A percentile compares a stretch with the other conserved stretches of the same genome.
Evolutionary conservation across 2,797 vertebrate species (phyloP).

Genomic region (Bucorvus abyssinicus): DNA sequence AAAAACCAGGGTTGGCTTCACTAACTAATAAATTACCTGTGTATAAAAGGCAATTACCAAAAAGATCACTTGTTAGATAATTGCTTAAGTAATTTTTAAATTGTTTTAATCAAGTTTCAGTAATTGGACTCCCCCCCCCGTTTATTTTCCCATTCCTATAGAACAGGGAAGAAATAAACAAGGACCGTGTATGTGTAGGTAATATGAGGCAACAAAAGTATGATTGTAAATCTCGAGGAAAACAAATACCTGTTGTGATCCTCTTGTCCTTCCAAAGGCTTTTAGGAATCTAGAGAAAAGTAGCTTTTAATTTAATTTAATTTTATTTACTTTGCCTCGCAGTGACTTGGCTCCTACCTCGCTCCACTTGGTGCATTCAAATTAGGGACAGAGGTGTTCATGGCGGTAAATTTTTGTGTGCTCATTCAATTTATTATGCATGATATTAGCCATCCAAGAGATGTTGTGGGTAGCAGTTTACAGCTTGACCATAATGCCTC

Average conservation of each 20-base stretch:
- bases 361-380: not conserved
- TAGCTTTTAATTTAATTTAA: not conserved
- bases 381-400: not conserved
- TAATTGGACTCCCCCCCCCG: not conserved
- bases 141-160: constrained; percentile 12
- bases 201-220: not conserved
- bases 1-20: constrained; percentile 44
- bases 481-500: not conserved
- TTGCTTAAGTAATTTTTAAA: constrained; percentile 62
- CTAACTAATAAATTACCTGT: constrained; percentile 51
- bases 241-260: not conserved
- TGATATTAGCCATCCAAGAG: not conserved
- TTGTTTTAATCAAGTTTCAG: constrained; percentile 62
- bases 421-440: not conserved
- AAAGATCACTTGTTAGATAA: constrained; percentile 63
- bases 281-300: not conserved
- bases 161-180: not conserved
- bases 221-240: not conserved
- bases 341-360: not conserved
- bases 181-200: not conserved
- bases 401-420: not conserved
- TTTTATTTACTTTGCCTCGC: not conserved
- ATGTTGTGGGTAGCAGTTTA: not conserved
- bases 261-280: not conserved
- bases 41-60: constrained; percentile 27